Evolutionary conservation across 2,797 vertebrate species (phyloP), one percentile per base, ranked within the genome.

Genomic region (Ctenopoma multispine): DNA sequence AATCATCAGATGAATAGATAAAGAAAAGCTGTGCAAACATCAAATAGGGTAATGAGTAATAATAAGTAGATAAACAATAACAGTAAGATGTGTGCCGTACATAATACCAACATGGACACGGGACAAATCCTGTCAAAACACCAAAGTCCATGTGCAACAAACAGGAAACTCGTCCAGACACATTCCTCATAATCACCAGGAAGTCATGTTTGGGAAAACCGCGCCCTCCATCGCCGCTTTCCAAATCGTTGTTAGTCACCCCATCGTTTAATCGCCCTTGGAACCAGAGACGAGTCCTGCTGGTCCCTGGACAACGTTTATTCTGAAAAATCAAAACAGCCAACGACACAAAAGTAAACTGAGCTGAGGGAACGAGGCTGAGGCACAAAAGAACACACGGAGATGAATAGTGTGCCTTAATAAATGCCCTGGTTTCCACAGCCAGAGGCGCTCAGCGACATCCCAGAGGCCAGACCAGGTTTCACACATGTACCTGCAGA

Each of bases 361-460:
- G 73, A 89, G 83, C 77, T 8, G n/a, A 57, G 63, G 34, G 54
- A 72, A 85, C 17, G 1, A 64, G 61, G 53, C 66, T 8, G 21
- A 27, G 18, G 15, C 17, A 89, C 62, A 89, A 84, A 77, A 29
- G 72, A 18, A 44, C 9, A 74, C 20, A 6, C 9, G 3, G 14
- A 46, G 63, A 67, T 79, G 81, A 90, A 86, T 76, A 51, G 67
- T 60, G 79, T 69, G 69, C 87, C 88, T 57, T 75, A 49, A 90
- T 76, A 78, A n/a, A 20, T 77, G 89, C 46, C 89, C 88, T 85
- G 77, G 76, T 90, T 90, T 89, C 88, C 85, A 85, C 81, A 64
- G 69, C 43, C 38, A 2, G 40, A 0, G 17, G 64, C 15, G 5
- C 44, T 50, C 55, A 11, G 63, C 5, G 24, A 69, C 66, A 31